Base-by-base conservation (phyloP, 2,888 invertebrate genomes). In the Cremastobaeus sp. region DNA sequence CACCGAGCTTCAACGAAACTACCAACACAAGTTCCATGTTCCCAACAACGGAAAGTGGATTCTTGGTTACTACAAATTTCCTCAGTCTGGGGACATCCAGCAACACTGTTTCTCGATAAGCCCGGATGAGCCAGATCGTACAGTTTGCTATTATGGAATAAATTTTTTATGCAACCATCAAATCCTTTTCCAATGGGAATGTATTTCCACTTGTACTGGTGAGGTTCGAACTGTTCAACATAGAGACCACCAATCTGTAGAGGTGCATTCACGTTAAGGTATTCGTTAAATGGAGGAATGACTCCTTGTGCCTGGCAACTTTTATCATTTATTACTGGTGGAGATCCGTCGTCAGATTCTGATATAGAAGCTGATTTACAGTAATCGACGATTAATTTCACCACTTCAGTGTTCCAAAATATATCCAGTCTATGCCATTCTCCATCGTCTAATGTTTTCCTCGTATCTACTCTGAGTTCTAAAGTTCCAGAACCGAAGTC, bases 361-460 rank as follows among this genome's bases (percentile, higher is more conserved):
- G 94, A 93, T 55, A 96, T 93, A 81, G 95, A 93, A 0, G 96
- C 96, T 0, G 95, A 95, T 85, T 94, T 95, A 87, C 98, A 98
- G 81, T 92, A 95, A 88, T 98, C 98, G 8, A 98, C 95, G 2
- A 97, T 94, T 91, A 98, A 93, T 79, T 95, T 92, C 0, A 98
- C 95, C 82, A 92, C 90, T 88, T 98, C 97, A 2, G 96, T 96
- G 80, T 96, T 94, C 96, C 97, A 98, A 86, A 97, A 97, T 78
- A 99, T 92, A 85, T 98, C 98, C 66, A 99, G 90, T 66, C 96
- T 92, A 88, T 99, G 99, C 99, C 99, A 99, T 87, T 96, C 95
- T 3, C 98, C 99, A 85, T 99, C 99, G 85, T 97, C 96, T 72
- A 98, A 89, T 0, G 94, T 93, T 85, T 94, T 93, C 83, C 95